Conservation (phyloP, 2,113 vertebrate species). For the Osmerus eperlanus region DNA sequence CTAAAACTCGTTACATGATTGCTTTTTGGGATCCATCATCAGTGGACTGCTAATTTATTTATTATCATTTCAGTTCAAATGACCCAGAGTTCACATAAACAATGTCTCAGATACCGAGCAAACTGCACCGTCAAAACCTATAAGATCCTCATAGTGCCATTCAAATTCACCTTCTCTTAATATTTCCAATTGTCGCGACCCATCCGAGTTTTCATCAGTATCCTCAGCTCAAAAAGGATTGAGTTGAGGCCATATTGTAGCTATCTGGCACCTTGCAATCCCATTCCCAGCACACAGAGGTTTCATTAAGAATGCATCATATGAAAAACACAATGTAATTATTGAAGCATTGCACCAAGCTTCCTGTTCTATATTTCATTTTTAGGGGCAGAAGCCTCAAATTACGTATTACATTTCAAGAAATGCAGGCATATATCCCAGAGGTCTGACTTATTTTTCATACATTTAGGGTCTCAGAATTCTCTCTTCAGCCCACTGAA, state of each 20-base stretch:
- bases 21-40: too few relatives aligned
- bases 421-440: conserved; percentile 20
- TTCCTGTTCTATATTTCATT: conserved; percentile 42
- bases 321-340: conserved; percentile 49
- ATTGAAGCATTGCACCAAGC: conserved; percentile 21
- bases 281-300: conserved; percentile 15
- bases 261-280: conserved; percentile 53
- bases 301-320: conserved; percentile 57
- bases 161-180: conserved; percentile 36
- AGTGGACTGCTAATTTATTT: too few relatives aligned
- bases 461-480: conserved; percentile 57
- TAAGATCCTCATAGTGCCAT: background rate
- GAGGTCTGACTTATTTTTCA: conserved; percentile 40
- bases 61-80: too few relatives aligned
- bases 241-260: conserved; percentile 44
- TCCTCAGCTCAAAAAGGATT: conserved; percentile 52
- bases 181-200: conserved; percentile 54
- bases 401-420: conserved; percentile 6
- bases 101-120: conserved; percentile 6
- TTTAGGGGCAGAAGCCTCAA: conserved; percentile 14
- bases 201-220: conserved; percentile 67
- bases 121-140: background rate
- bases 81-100: background rate
- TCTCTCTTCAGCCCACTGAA: conserved; percentile 45
- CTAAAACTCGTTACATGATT: too few relatives aligned